Conservation (phyloP, 1,140 invertebrate species). For the Coenobita brevimanus region DNA sequence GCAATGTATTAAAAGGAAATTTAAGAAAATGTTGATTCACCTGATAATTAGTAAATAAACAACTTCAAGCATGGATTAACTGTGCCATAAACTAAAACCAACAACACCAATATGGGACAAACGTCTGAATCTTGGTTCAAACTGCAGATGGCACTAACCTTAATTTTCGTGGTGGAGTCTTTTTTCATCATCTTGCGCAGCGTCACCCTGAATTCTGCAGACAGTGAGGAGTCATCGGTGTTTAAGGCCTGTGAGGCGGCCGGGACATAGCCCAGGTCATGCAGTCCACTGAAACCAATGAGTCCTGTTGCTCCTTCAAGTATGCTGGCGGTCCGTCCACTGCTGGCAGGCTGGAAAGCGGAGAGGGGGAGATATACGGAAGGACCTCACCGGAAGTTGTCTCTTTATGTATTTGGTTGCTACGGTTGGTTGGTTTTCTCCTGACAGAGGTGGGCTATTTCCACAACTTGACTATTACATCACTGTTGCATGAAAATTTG, state of each 20-base stretch:
- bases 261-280: slow-evolving; percentile 78
- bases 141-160: slow-evolving; percentile 75
- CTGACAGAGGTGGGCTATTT: no score
- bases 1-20: no score
- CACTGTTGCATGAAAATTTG: no score
- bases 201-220: slow-evolving; percentile 74
- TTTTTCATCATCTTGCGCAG: slow-evolving; percentile 83
- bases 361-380: slow-evolving; percentile 39
- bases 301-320: slow-evolving; percentile 79
- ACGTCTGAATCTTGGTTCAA: neutral
- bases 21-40: no score
- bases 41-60: no score
- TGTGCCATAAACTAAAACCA: no score
- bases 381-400: no score
- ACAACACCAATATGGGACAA: neutral
- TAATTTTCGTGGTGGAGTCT: slow-evolving; percentile 88
- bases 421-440: no score
- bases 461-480: no score
- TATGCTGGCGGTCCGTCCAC: slow-evolving; percentile 85
- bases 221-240: slow-evolving; percentile 76
- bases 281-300: slow-evolving; percentile 80
- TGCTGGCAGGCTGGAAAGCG: slow-evolving; percentile 84
- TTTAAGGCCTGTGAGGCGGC: slow-evolving; percentile 75
- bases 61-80: no score
- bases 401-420: no score